A percentile compares a stretch with the other conserved stretches of the same genome.
Conservation (phyloP, 2,888 invertebrate species). For the Trachelus tabidus region DNA sequence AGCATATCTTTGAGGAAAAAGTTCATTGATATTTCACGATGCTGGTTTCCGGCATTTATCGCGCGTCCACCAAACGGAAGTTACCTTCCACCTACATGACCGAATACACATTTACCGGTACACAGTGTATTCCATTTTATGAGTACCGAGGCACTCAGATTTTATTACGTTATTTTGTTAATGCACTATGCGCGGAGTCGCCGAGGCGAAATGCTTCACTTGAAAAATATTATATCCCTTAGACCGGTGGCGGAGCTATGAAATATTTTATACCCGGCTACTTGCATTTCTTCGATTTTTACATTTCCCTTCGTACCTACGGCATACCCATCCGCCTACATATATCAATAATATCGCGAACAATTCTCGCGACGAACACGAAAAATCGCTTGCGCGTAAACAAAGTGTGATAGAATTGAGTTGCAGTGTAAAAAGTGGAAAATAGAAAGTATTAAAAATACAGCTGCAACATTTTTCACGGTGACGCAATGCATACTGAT, state of each 20-base stretch:
- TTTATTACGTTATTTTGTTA: constrained; percentile 65
- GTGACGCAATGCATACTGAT: too few relatives aligned
- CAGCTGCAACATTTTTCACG: too few relatives aligned
- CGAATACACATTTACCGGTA: constrained; percentile 41
- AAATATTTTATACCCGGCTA: constrained; percentile 48
- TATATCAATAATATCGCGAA: too few relatives aligned
- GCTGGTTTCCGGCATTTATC: constrained; percentile 52
- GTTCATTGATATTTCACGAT: constrained; percentile 37
- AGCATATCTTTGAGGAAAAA: too few relatives aligned
- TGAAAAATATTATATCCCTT: constrained; percentile 39
- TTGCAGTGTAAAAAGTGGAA: too few relatives aligned
- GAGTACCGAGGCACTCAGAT: constrained; percentile 53
- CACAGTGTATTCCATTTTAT: constrained; percentile 59
- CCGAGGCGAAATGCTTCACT: constrained; percentile 35
- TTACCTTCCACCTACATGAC: constrained; percentile 43
- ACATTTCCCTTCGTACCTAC: constrained; percentile 2
- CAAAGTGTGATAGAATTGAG: too few relatives aligned
- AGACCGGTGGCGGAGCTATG: constrained; percentile 42
- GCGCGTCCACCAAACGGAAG: constrained; percentile 45
- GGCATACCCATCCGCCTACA: not conserved
- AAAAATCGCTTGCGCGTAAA: too few relatives aligned
- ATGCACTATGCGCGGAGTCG: constrained; percentile 45
- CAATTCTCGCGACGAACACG: too few relatives aligned
- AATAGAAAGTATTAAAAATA: too few relatives aligned
- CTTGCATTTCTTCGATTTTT: constrained; percentile 18